Evolutionary conservation across 2,113 vertebrate genomes (phyloP), one percentile per base, ranked within the genome.

Genomic region (Oncorhynchus masou): DNA sequence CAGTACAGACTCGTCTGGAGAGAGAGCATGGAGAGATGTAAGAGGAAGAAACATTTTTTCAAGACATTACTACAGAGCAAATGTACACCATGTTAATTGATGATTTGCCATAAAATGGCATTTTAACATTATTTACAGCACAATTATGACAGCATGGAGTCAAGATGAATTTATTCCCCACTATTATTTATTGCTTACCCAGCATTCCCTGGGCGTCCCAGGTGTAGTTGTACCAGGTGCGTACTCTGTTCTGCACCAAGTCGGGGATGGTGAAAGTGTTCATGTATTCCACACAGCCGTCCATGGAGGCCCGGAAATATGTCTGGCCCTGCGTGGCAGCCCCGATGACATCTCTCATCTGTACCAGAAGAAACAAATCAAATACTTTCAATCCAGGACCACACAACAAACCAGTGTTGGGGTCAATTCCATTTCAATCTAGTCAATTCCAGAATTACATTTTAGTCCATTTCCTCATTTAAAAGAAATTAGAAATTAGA

Each of bases 301-400:
- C 96, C 95, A 97, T 94, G 1, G 83, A 93, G 22, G 88, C 88
- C 0, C 93, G 92, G 66, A 94, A 99, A 83, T 94, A 94, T 11
- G 94, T 94, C 87, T 96, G 89, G 39, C 94, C 94, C 22, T 96
- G 94, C 54, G 96, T 96, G 9, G 97, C 97, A 62, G 96, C 96
- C 68, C 96, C 95, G 31, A 99, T 98, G n/a, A 97, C 92, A 1
- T 98, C 96, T 84, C 95, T 93, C 96, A 98, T 98, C 97, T 99
- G 87, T 15, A 22, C 20, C 54, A 29, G 12, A 19, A 39, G 19
- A 64, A 64, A 64, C 1, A 60, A 24, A 19, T 1, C 15, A 31
- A n/a, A 34, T 54, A 54, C 4, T 54, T 19, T 54, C 12, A 16
- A 24, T 31, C 12, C 11, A 67, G 65, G 25, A 29, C 22, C 39